These are phyloP conservation scores for Nemotelus nigrinus DNA, from an alignment of 2,888 invertebrate species.

Conservation along the genomic window DNA sequence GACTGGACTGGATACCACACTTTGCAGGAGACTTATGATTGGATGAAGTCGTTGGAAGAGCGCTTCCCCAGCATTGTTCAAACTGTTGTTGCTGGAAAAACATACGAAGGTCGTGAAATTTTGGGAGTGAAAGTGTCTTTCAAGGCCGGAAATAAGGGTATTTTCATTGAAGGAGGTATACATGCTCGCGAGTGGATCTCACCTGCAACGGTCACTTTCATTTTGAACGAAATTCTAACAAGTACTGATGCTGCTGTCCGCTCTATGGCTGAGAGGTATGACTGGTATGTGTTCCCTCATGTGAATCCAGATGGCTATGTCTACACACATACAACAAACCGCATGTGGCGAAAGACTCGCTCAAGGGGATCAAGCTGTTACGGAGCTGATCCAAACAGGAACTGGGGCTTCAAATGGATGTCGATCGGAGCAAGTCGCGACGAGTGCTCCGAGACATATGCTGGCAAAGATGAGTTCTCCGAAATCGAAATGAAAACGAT, in stretches of 20 bases:
- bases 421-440: conserved; percentile 66
- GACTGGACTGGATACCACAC: conserved; percentile 59
- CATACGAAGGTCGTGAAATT: conserved; percentile 71
- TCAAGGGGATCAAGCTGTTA: conserved; percentile 63
- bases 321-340: conserved; percentile 71
- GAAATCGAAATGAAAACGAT: conserved; percentile 69
- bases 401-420: conserved; percentile 74
- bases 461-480: conserved; percentile 69
- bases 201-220: conserved; percentile 72
- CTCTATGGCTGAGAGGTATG: conserved; percentile 68
- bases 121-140: conserved; percentile 69
- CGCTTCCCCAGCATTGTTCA: conserved; percentile 66
- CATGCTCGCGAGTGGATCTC: conserved; percentile 82
- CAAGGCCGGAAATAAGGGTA: conserved; percentile 66
- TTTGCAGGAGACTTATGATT: conserved; percentile 67
- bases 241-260: conserved; percentile 67
- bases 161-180: conserved; percentile 74
- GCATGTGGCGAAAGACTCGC: conserved; percentile 75
- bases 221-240: conserved; percentile 71
- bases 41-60: conserved; percentile 67
- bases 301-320: conserved; percentile 82
- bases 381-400: conserved; percentile 74
- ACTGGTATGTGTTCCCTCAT: conserved; percentile 80
- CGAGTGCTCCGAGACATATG: conserved; percentile 65
- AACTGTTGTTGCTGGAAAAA: conserved; percentile 67